Base-by-base conservation (phyloP, 2,113 vertebrate species). In the Platichthys stellatus region DNA sequence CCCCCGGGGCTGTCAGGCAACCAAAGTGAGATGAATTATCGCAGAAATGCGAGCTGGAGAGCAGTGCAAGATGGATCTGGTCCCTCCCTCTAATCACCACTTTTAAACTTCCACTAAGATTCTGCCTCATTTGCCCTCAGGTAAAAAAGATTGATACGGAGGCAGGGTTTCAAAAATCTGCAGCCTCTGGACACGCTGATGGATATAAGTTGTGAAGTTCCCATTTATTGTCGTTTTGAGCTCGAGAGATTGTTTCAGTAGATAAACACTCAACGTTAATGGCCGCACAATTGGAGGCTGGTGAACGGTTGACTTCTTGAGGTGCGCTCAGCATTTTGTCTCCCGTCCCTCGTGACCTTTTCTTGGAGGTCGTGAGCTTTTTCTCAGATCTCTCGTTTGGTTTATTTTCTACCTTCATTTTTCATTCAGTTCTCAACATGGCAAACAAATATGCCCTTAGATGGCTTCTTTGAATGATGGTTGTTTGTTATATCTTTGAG, bases 1-100 rank as follows among this genome's bases (percentile, higher is more conserved):
- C 69, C 74, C 83, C 62, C 69, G 54, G 54, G 5, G 62, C 81
- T 88, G 87, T 92, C 84, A 63, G 71, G 3, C 5, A 0, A 0
- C 63, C 70, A 72, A 89, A 92, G 87, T 90, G 79, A 89, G 89
- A 91, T 85, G 79, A 83, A 91, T 90, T 80, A 72, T 86, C 45
- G 28, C 57, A 61, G 76, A 74, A 63, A 66, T 68, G 51, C 23
- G 28, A 21, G 82, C 54, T 31, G 17, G 62, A 74, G 80, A 80
- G 72, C 51, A 0, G 59, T 23, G 0, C 59, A 63, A 89, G 87
- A 90, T 88, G 86, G 73, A 82, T 89, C 74, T 57, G 78, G 74
- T 62, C 35, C 45, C 76, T 63, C 54, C 78, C 80, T 64, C 78
- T 90, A 88, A 90, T 91, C 82, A 78, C 80, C 38, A 12, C 70